Base-by-base conservation (phyloP, 2,888 invertebrate genomes). In the Elysia crispata region DNA sequence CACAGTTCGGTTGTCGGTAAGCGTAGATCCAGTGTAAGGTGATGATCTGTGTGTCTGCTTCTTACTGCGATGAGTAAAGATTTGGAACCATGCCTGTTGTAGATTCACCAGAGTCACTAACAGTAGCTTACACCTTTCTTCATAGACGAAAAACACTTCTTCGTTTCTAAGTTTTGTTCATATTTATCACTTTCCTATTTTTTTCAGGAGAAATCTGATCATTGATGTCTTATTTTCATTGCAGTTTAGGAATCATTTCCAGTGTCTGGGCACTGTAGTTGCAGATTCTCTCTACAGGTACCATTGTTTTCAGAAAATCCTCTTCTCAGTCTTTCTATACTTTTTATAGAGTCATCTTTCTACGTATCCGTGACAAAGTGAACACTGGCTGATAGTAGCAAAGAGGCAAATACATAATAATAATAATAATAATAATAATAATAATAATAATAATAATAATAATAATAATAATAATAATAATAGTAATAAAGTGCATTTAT, bases 91-190 rank as follows among this genome's bases (percentile, higher is more conserved):
- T 15, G 6, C 3, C 25, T 60, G 15, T 60, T n/a, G 60, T 60
- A 60, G 25, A 60, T 60, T 60, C 60, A 60, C 15, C 60, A 5
- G 60, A 60, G 60, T 60, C 60, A 60, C 60, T n/a, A 6, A 60
- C 3, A 60, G 60, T 60, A 60, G 15, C 6, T 3, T 60, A 6
- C 60, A 5, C 15, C 6, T 13, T 60, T 25, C 60, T 60, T 60
- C 11, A 6, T 41, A 6, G n/a, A 41, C 41, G 11, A 41, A 41
- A 11, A 41, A 41, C 11, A 41, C 41, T 41, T 41, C 41, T 11
- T 41, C 11, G 41, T 41, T 41, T 41, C 41, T 41, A 3, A 41
- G 41, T 41, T 41, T 41, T 11, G 3, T 41, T 41, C 41, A 41
- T 41, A 41, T 41, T 41, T 41, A 11, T 41, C 41, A 41, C 41